Base-by-base conservation (phyloP, 2,888 invertebrate genomes). In the Carpatolechia fugitivella region DNA sequence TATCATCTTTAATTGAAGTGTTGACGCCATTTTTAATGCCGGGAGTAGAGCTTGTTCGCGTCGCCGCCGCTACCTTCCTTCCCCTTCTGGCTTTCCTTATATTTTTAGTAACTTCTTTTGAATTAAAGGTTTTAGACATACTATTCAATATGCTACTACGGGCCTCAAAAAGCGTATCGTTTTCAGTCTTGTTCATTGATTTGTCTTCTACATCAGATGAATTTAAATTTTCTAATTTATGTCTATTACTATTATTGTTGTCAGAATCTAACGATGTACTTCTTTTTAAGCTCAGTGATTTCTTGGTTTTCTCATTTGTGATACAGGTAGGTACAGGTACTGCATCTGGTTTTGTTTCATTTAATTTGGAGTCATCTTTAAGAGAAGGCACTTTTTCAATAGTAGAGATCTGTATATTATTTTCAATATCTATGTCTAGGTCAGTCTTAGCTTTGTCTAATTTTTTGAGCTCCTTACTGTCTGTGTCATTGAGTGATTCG, bases 141-240 rank as follows among this genome's bases (percentile, higher is more conserved):
- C 90, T 87, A 74, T 82, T 87, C 74, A 91, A 78, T 80, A 91
- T 91, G 78, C 85, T 85, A 80, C 83, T 88, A 76, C 89, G 86
- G 64, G 84, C 85, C 70, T 84, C 77, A 70, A 83, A 82, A 80
- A 87, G 91, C 71, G 88, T 89, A 82, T 92, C 90, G 68, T 91
- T 81, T 76, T 88, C 92, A 92, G 92, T 92, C 81, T 91, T 92
- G 78, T 91, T 82, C 72, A 91, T 76, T 69, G 91, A 81, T 83
- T 92, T 92, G 75, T 92, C 92, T 70, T 92, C 91, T 71, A 92
- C 82, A 69, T 92, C 92, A 64, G 84, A 75, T 77, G 85, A 70
- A 78, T 82, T 83, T 76, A 88, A 80, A 79, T 80, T 81, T 57
- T 84, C 88, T 84, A 89, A 79, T 76, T 82, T 88, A 72, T 72